phyloP scores from a whole-genome alignment of 1,140 invertebrate species.

The Philotrypesis tridentata region DNA sequence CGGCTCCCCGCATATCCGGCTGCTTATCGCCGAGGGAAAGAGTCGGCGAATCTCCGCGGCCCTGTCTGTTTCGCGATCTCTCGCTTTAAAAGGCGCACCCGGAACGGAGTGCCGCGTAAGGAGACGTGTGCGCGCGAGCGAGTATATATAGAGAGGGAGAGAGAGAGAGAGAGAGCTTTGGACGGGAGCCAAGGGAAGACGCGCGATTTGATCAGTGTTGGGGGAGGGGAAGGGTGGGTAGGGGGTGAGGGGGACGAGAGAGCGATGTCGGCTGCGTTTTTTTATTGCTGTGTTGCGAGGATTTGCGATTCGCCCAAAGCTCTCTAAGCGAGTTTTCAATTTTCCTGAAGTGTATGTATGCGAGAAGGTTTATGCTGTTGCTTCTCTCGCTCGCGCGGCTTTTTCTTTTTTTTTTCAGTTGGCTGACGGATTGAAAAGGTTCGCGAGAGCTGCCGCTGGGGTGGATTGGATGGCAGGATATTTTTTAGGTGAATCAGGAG shows the following conservation, averaged over 20 bases:
- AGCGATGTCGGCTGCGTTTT: neutral
- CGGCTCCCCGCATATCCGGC: neutral
- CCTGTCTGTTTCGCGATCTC: conserved; percentile 4
- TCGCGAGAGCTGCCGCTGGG: neutral
- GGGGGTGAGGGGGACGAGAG: too few relatives aligned
- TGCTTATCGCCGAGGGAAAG: conserved; percentile 16
- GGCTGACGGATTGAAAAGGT: neutral
- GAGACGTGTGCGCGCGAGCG: neutral
- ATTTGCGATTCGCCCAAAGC: neutral
- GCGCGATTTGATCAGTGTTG: conserved; percentile 34
- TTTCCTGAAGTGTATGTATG: neutral
- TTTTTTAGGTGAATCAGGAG: neutral
- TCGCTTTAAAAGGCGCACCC: conserved; percentile 17
- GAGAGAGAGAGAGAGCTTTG: conserved; percentile 9
- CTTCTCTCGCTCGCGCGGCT: too few relatives aligned
- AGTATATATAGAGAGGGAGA: neutral
- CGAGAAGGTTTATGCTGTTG: too few relatives aligned
- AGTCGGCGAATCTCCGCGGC: neutral
- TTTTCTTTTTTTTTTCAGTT: neutral
- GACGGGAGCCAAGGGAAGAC: conserved; percentile 17
- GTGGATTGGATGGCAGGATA: neutral
- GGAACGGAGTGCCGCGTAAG: conserved; percentile 21
- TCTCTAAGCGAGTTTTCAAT: neutral
- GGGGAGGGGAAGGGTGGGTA: neutral
- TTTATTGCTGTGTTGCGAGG: neutral